phyloP scores from a whole-genome alignment of 2,888 invertebrate genomes.

The Cynaeus angustus region DNA sequence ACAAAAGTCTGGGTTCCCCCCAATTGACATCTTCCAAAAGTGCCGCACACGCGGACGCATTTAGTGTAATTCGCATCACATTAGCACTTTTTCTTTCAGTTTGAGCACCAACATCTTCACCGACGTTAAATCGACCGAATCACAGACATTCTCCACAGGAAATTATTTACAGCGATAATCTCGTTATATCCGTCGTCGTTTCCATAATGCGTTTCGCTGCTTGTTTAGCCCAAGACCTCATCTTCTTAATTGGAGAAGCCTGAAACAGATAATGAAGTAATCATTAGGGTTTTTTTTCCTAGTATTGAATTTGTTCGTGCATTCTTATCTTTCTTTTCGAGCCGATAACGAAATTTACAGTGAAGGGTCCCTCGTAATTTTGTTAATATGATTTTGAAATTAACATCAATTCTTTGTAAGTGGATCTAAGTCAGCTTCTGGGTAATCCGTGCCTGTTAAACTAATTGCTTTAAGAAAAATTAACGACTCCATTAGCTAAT shows the following conservation, averaged over 20 bases:
- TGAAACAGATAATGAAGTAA: slow-evolving; percentile 48
- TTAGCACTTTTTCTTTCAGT: slow-evolving; percentile 53
- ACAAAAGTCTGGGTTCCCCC: slow-evolving; percentile 85
- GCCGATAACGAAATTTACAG: no score
- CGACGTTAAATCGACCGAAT: slow-evolving; percentile 32
- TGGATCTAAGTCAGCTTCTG: slow-evolving; percentile 3
- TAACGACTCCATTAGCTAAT: slow-evolving; percentile 30
- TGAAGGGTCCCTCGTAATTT: background rate
- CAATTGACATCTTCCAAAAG: slow-evolving; percentile 87
- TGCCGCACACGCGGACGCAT: slow-evolving; percentile 87
- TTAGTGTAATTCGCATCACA: slow-evolving; percentile 83
- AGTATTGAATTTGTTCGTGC: background rate
- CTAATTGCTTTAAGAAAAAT: slow-evolving; percentile 28
- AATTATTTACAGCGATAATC: slow-evolving; percentile 38
- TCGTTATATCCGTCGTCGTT: slow-evolving; percentile 35
- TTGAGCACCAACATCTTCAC: slow-evolving; percentile 29
- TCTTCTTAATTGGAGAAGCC: slow-evolving; percentile 46
- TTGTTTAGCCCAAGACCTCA: slow-evolving; percentile 40
- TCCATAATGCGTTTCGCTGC: slow-evolving; percentile 33
- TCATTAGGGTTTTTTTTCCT: slow-evolving; percentile 31
- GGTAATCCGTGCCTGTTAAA: slow-evolving; percentile 18
- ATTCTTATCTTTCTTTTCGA: no score
- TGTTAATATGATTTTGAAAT: slow-evolving; percentile 7
- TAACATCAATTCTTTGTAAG: background rate
- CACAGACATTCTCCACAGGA: slow-evolving; percentile 35